These are phyloP conservation scores for Schizotus pectinicornis DNA, from an alignment of 2,888 invertebrate species.

Conservation along the genomic window DNA sequence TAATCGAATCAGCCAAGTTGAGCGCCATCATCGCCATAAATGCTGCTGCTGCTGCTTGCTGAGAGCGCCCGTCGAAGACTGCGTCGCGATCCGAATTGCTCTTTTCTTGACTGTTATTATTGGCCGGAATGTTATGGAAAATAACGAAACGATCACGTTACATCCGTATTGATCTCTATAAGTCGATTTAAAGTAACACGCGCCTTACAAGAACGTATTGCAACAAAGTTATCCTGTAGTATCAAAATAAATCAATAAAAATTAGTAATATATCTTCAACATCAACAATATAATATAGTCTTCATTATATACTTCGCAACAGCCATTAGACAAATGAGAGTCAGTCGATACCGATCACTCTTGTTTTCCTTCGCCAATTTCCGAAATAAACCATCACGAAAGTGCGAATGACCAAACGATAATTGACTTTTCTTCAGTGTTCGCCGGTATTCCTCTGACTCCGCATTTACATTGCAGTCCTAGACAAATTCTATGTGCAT, in stretches of 20 bases:
- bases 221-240: constrained; percentile 48
- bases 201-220: constrained; percentile 43
- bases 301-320: constrained; percentile 57
- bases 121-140: constrained; percentile 30
- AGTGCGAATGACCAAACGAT: constrained; percentile 31
- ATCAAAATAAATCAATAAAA: constrained; percentile 54
- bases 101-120: constrained; percentile 10
- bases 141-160: constrained; percentile 18
- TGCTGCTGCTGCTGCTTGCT: no score
- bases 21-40: no score
- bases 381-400: not conserved
- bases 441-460: constrained; percentile 51
- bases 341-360: constrained; percentile 49
- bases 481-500: constrained; percentile 58
- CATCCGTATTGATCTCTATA: constrained; percentile 12
- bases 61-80: no score
- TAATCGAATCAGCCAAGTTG: no score
- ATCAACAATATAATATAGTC: constrained; percentile 54
- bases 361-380: constrained; percentile 26
- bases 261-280: constrained; percentile 53
- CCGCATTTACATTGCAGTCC: constrained; percentile 55
- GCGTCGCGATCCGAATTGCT: not conserved
- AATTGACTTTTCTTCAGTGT: constrained; percentile 46
- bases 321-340: constrained; percentile 55
- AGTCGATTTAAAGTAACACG: constrained; percentile 25